phyloP scores from a whole-genome alignment of 2,113 vertebrate species.

The Sorex araneus region DNA sequence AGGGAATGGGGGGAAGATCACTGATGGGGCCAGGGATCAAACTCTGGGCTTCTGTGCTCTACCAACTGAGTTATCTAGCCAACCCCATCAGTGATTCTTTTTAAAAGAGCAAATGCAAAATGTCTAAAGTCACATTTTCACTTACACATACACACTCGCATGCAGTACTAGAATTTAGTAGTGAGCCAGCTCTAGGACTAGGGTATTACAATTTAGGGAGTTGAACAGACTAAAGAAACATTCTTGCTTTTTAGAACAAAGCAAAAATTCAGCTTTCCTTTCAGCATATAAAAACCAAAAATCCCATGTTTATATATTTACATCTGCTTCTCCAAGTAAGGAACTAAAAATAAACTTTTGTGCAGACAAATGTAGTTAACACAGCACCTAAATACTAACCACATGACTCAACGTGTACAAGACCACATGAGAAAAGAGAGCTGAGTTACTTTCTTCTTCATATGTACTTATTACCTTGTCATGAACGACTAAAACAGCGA shows the following conservation, averaged over 20 bases:
- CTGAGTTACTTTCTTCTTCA: constrained; percentile 31
- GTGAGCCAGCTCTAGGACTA: no score
- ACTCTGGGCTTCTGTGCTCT: not conserved
- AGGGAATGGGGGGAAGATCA: not conserved
- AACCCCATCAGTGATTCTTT: not conserved
- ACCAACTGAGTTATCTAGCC: no score
- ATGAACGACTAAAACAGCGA: not conserved
- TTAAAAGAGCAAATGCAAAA: constrained; percentile 6
- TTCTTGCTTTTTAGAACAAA: constrained; percentile 24
- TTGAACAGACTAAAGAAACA: constrained; percentile 22
- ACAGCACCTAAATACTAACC: not conserved
- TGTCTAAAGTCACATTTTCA: not conserved
- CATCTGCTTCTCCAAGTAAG: constrained; percentile 37
- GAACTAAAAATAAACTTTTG: not conserved
- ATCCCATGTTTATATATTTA: not conserved
- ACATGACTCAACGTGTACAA: constrained; percentile 43
- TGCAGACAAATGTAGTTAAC: constrained; percentile 7
- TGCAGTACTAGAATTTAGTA: no score
- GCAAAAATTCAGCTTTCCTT: constrained; percentile 30
- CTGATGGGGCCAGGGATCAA: not conserved
- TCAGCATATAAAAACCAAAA: constrained; percentile 22
- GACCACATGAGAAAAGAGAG: not conserved
- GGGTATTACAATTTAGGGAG: not conserved
- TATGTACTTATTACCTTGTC: constrained; percentile 8
- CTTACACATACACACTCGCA: not conserved